Evolutionary conservation across 2,113 vertebrate species (phyloP).

Genomic region (Camelus bactrianus): DNA sequence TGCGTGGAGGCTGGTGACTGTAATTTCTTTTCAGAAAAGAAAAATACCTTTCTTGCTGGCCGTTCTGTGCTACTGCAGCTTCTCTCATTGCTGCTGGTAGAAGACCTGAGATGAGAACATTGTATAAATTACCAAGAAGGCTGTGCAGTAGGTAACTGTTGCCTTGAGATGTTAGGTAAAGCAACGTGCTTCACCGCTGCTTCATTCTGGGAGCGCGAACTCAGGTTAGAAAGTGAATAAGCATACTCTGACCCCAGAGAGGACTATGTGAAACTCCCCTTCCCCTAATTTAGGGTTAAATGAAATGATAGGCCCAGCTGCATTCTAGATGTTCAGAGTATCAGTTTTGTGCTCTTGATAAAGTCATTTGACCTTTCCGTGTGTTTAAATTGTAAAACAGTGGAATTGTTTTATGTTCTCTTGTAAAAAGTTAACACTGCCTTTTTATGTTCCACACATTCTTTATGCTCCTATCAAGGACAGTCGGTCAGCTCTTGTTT

Average conservation of each 20-base stretch:
- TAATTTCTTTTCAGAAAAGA: slow-evolving; percentile 25
- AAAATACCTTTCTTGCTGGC: neutral
- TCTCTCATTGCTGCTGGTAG: neutral
- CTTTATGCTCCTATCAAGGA: neutral
- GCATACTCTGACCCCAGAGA: neutral
- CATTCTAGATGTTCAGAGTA: neutral
- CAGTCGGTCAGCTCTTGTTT: neutral
- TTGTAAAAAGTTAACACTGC: slow-evolving; percentile 11
- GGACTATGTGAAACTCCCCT: neutral
- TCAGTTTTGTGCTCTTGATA: neutral
- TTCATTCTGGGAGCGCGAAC: neutral
- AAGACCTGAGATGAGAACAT: neutral
- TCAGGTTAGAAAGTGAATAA: neutral
- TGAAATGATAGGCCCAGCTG: neutral
- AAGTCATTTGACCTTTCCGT: slow-evolving; percentile 1
- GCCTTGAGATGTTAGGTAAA: neutral
- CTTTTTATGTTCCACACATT: neutral
- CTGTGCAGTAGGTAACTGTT: neutral
- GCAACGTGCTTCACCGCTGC: neutral
- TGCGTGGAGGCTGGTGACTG: neutral
- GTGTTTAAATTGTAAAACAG: neutral
- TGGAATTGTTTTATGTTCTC: slow-evolving; percentile 11
- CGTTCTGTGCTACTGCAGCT: neutral
- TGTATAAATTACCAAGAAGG: neutral
- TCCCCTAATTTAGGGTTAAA: neutral